phyloP scores from a whole-genome alignment of 2,888 invertebrate genomes.

The Anodontia alba region DNA sequence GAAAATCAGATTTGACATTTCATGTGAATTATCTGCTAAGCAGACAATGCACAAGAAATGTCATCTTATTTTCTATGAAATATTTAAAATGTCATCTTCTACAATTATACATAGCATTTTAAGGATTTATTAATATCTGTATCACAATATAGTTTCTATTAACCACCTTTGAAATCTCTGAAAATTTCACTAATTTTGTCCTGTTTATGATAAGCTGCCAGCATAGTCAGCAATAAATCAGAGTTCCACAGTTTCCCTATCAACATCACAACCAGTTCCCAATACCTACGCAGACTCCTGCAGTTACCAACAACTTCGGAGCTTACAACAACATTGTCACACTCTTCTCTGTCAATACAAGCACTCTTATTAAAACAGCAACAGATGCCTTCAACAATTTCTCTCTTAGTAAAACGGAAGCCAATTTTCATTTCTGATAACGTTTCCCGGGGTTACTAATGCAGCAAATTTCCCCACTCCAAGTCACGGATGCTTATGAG shows the following conservation, averaged over 20 bases:
- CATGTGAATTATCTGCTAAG: too few species aligned
- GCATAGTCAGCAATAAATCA: not conserved
- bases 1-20: too few species aligned
- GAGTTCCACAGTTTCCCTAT: constrained; percentile 1
- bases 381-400: constrained; percentile 40
- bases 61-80: too few species aligned
- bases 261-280: not conserved
- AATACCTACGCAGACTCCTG: not conserved
- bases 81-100: too few species aligned
- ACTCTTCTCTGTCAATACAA: constrained; percentile 10
- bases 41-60: too few species aligned
- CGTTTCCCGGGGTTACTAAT: constrained; percentile 57
- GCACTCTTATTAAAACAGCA: constrained; percentile 22
- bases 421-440: constrained; percentile 61
- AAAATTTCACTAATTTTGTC: too few species aligned
- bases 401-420: constrained; percentile 41
- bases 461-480: constrained; percentile 52
- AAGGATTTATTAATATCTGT: too few species aligned
- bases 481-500: constrained; percentile 54
- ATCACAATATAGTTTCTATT: too few species aligned
- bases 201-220: too few species aligned
- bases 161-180: too few species aligned
- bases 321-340: not conserved
- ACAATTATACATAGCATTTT: too few species aligned
- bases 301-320: not conserved